Percentiles rank a stretch among this genome's conserved stretches.
phyloP scores from a whole-genome alignment of 2,797 vertebrate species.

The Sylvia borin region DNA sequence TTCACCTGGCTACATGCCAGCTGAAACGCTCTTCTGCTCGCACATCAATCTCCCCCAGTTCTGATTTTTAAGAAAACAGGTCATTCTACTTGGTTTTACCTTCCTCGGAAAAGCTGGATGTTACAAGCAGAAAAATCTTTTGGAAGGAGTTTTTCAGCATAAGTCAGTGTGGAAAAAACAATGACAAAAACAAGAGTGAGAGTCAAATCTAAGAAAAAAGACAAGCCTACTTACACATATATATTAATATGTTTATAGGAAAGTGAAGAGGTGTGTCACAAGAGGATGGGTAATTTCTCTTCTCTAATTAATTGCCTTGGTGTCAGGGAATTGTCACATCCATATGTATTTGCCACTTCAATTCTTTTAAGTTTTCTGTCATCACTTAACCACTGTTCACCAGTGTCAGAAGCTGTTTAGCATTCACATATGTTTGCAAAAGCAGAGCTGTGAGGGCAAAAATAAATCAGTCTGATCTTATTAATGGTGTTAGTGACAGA shows the following conservation, averaged over 20 bases:
- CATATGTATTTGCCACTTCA: neutral
- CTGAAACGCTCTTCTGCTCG: neutral
- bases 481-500: neutral
- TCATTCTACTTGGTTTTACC: neutral
- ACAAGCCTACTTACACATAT: neutral
- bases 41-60: neutral
- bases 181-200: neutral
- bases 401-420: neutral
- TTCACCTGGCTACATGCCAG: neutral
- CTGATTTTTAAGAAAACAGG: neutral
- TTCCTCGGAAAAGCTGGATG: neutral
- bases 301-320: neutral
- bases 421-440: neutral
- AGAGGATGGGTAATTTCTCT: neutral
- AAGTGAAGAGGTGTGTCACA: neutral
- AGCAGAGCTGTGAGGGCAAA: neutral
- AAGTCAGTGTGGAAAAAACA: neutral
- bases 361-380: neutral
- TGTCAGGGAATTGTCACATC: neutral
- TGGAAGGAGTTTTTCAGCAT: neutral
- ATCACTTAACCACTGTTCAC: neutral
- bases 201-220: neutral
- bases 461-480: neutral
- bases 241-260: neutral
- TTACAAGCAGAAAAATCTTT: neutral